Conservation (phyloP, 2,888 invertebrate species). For the Monoplex corrugatus region DNA sequence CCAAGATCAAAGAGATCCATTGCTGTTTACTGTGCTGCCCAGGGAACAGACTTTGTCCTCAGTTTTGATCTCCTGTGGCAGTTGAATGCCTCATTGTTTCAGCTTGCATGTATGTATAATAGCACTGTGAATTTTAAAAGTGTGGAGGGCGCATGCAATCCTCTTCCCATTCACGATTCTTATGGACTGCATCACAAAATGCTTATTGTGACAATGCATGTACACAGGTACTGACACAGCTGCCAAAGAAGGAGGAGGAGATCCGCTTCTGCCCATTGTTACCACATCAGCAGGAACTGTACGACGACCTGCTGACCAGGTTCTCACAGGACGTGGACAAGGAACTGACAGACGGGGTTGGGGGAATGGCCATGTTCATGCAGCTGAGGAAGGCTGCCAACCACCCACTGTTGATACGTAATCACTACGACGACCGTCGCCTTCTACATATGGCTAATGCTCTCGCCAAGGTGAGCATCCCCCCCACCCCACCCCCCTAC, state of each 20-base stretch:
- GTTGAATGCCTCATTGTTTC: no score
- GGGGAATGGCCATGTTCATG: slow-evolving; percentile 84
- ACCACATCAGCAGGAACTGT: slow-evolving; percentile 88
- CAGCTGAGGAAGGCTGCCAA: slow-evolving; percentile 96
- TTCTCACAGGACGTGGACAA: slow-evolving; percentile 61
- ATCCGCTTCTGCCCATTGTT: slow-evolving; percentile 88
- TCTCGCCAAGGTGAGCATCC: slow-evolving; percentile 58
- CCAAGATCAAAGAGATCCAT: no score
- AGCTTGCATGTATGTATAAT: no score
- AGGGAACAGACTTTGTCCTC: no score
- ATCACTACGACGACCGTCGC: slow-evolving; percentile 86
- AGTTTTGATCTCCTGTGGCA: no score
- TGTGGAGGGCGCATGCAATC: no score
- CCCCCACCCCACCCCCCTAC: no score
- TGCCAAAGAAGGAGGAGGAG: slow-evolving; percentile 91
- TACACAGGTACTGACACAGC: slow-evolving; percentile 84
- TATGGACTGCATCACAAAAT: no score
- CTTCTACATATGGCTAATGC: slow-evolving; percentile 86
- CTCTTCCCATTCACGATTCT: no score
- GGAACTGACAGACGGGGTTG: slow-evolving; percentile 45
- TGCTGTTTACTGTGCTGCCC: no score
- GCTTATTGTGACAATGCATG: no score
- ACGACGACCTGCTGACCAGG: slow-evolving; percentile 87
- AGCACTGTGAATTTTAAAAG: no score
- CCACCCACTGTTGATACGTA: slow-evolving; percentile 92